These are phyloP conservation scores for Dermatemys mawii DNA, from an alignment of 2,113 vertebrate genomes.

Conservation along the genomic window DNA sequence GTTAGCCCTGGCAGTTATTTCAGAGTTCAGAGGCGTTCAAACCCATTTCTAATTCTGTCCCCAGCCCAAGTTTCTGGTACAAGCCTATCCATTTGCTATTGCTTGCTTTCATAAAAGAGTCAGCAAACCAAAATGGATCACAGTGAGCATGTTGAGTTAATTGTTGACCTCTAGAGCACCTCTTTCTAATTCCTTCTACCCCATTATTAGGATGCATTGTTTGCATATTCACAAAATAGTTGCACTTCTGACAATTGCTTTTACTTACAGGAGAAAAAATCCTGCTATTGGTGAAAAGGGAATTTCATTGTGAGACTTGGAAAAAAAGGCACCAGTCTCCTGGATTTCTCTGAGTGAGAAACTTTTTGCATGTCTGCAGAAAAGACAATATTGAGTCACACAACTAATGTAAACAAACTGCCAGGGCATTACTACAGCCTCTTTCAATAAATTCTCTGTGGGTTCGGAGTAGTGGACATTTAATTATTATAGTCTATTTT, in stretches of 20 bases:
- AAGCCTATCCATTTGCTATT: not conserved
- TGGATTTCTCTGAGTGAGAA: not conserved
- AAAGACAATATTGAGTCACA: not conserved
- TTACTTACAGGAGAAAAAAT: not conserved
- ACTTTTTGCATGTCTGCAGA: not conserved
- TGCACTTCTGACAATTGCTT: not conserved
- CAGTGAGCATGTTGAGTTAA: not conserved
- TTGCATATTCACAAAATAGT: not conserved
- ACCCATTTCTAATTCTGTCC: not conserved
- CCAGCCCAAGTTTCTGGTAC: not conserved
- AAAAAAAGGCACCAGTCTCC: not conserved
- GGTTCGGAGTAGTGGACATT: not conserved
- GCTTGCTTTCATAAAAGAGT: not conserved
- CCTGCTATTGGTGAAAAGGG: not conserved
- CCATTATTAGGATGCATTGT: not conserved
- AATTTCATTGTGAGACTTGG: accelerated
- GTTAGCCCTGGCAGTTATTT: not conserved
- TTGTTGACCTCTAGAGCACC: not conserved
- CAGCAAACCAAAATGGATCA: not conserved
- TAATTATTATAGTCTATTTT: not conserved
- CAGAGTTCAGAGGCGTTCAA: not conserved
- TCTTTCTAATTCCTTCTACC: not conserved
- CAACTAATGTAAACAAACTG: not conserved
- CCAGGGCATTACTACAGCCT: not conserved
- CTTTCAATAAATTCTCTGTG: not conserved